Evolutionary conservation across 2,888 invertebrate genomes (phyloP).

Genomic region (Drosophila neonasuta): DNA sequence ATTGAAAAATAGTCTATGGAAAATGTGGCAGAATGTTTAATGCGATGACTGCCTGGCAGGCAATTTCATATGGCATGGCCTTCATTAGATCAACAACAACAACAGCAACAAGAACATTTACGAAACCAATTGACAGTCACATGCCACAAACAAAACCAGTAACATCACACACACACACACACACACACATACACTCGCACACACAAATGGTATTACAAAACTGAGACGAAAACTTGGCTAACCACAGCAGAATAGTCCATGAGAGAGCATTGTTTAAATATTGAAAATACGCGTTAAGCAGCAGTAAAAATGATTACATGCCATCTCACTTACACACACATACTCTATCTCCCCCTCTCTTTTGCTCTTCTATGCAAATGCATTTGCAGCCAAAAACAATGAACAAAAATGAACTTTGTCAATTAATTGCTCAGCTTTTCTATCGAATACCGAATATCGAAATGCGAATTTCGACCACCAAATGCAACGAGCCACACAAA

Average conservation of each 20-base stretch:
- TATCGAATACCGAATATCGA: conserved; percentile 52
- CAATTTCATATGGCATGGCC: conserved; percentile 53
- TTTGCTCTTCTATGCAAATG: background rate
- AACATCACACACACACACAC: conserved; percentile 29
- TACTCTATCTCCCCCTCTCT: background rate
- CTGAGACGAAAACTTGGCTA: conserved; percentile 58
- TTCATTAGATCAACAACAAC: conserved; percentile 43
- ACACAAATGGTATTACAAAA: conserved; percentile 23
- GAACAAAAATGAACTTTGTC: conserved; percentile 74
- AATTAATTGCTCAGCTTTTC: conserved; percentile 71
- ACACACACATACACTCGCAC: conserved; percentile 15
- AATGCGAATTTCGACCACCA: conserved; percentile 45
- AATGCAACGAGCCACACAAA: conserved; percentile 34
- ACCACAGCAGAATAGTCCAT: conserved; percentile 58
- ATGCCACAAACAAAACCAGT: conserved; percentile 68
- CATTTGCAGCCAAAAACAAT: conserved; percentile 36
- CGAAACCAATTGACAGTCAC: conserved; percentile 71
- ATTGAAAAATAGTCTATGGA: conserved; percentile 51
- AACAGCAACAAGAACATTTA: conserved; percentile 48
- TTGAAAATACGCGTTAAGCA: conserved; percentile 61
- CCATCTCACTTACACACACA: conserved; percentile 13
- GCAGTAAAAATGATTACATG: conserved; percentile 44
- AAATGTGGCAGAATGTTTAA: conserved; percentile 39
- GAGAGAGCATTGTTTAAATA: conserved; percentile 63
- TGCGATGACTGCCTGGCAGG: conserved; percentile 39